Evolutionary conservation across 2,113 vertebrate species (phyloP).

Genomic region (Xiphias gladius): DNA sequence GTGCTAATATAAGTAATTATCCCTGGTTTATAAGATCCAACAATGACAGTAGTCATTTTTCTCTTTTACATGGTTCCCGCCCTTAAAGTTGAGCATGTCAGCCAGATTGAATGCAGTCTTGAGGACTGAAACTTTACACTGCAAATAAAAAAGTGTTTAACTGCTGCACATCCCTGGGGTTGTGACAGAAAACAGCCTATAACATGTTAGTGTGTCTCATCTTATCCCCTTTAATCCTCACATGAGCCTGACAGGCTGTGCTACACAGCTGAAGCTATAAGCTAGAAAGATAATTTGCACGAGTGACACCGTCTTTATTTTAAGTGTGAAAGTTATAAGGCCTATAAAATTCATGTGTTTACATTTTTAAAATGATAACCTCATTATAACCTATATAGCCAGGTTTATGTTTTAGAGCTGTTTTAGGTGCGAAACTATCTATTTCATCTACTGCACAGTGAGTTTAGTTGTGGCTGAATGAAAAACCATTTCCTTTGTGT

Average conservation of each 20-base stretch:
- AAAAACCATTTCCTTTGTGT: neutral
- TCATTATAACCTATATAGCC: neutral
- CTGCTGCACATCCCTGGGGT: neutral
- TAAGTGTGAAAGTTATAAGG: neutral
- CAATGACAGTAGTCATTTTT: neutral
- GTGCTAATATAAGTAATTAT: neutral
- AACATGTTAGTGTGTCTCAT: neutral
- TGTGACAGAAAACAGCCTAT: neutral
- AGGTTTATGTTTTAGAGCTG: neutral
- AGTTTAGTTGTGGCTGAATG: neutral
- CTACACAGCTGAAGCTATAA: neutral
- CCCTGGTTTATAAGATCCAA: neutral
- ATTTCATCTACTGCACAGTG: neutral
- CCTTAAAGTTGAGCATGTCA: neutral
- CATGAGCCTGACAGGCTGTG: neutral
- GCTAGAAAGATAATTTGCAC: neutral
- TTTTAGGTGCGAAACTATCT: neutral
- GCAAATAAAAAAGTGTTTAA: neutral
- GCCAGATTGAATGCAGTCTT: neutral
- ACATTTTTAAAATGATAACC: neutral
- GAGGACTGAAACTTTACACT: constrained; percentile 3
- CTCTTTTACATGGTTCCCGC: neutral
- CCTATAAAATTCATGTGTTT: neutral
- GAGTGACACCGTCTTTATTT: neutral
- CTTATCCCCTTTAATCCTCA: neutral